A percentile compares a stretch with the other conserved stretches of the same genome.
phyloP scores from a whole-genome alignment of 2,797 vertebrate genomes.

The Glossophaga mutica region DNA sequence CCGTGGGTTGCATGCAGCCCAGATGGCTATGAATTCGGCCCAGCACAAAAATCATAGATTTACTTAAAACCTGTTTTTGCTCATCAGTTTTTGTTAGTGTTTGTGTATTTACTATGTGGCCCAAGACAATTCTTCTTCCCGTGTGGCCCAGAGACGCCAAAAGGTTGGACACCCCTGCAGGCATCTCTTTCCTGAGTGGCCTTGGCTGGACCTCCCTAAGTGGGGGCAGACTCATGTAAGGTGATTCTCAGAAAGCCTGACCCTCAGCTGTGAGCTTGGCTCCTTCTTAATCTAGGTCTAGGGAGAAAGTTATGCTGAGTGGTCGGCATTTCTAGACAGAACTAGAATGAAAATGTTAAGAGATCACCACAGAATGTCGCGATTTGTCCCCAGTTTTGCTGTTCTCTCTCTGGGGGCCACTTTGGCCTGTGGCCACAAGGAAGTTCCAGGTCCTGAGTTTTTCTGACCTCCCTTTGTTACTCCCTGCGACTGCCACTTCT shows the following conservation, averaged over 20 bases:
- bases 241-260: not conserved
- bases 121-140: too few species aligned
- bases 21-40: too few species aligned
- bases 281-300: not conserved
- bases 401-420: not conserved
- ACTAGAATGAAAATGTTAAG: not conserved
- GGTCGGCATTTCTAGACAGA: not conserved
- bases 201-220: not conserved
- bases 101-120: too few species aligned
- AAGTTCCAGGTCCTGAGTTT: not conserved
- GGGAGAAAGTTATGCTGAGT: not conserved
- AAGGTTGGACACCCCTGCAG: too few species aligned
- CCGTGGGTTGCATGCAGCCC: too few species aligned
- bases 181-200: not conserved
- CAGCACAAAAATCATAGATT: too few species aligned
- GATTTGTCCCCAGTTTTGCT: not conserved
- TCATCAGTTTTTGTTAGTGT: too few species aligned
- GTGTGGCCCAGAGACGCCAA: too few species aligned
- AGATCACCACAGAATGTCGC: fast-evolving
- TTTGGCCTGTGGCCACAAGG: not conserved
- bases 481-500: not conserved
- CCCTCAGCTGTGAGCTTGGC: not conserved
- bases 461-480: not conserved
- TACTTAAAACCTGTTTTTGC: too few species aligned
- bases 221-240: not conserved